Evolutionary conservation across 2,888 invertebrate genomes (phyloP).

Genomic region (Lysandra coridon): DNA sequence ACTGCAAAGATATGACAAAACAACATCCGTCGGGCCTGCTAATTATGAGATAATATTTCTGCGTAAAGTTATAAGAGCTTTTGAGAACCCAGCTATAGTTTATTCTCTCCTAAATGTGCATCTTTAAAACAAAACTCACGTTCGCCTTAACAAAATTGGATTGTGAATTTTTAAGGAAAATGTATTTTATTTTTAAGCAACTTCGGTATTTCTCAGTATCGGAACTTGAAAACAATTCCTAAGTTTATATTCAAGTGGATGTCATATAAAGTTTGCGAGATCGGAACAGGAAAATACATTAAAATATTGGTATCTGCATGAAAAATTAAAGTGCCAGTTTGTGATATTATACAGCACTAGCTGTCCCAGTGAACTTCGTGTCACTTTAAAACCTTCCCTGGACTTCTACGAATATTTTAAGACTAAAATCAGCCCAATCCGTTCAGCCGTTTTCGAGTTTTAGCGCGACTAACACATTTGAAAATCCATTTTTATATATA

Average conservation of each 20-base stretch:
- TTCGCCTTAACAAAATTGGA: neutral
- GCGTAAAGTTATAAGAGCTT: no score
- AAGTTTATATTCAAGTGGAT: neutral
- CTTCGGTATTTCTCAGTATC: neutral
- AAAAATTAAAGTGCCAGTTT: neutral
- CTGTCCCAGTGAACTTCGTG: no score
- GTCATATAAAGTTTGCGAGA: neutral
- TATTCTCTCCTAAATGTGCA: neutral
- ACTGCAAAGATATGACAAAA: no score
- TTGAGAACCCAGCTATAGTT: neutral
- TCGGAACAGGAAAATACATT: neutral
- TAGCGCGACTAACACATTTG: no score
- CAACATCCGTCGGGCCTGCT: no score
- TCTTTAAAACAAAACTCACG: neutral
- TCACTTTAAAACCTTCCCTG: no score
- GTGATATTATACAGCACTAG: neutral
- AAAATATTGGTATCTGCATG: neutral
- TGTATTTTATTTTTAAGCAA: neutral
- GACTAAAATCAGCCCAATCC: no score
- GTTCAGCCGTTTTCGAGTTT: no score
- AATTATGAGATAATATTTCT: no score
- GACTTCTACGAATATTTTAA: no score
- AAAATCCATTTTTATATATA: no score
- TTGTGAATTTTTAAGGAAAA: neutral
- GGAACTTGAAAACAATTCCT: neutral